Base-by-base conservation (phyloP, 2,888 invertebrate species). In the Eupeodes luniger region DNA sequence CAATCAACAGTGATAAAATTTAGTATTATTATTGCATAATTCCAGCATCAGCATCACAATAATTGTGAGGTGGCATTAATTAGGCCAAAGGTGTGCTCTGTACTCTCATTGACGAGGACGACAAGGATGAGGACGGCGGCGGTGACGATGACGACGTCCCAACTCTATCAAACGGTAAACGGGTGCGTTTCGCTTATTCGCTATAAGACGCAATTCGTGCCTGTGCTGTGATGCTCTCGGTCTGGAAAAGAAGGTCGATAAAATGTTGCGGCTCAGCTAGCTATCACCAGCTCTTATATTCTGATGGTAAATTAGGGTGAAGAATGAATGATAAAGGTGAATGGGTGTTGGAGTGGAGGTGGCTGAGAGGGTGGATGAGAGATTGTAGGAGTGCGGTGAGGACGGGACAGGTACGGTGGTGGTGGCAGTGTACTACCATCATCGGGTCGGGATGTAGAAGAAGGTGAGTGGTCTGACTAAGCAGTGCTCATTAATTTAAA, bases 401-500 rank as follows among this genome's bases (percentile, higher is more conserved):
- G 27, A 5, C 40, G 6, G 40, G 1, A 5, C 40, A 3, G 19
- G 40, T 27, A 34, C 27, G 12, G 16, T 6, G 6, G 64, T 19
- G 12, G 12, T 14, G 44, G 40, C 27, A 27, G 27, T 27, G 27
- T 27, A 27, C 27, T 27, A 3, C 27, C 27, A 27, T 27, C 53
- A 36, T 49, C 79, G 72, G 4, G 16, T 0, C 10, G 36, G 10
- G 7, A 34, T 14, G 40, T 51, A 40, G 44, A 70, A 44, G 55
- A 55, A 55, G 72, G 47, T 57, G 64, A 75, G 70, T 86, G 80
- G 66, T 64, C 76, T 72, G 72, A 80, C 87, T 84, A 87, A 83
- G 83, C 79, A 79, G 75, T 53, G 47, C 83, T 86, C 86, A 87
- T 84, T 87, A 87, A 77, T 87, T 84, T 77, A 87, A 87, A 87